Percentiles rank a stretch among this genome's conserved stretches.
Evolutionary conservation across 2,888 invertebrate genomes (phyloP).

Genomic region (Bellardia pandia): DNA sequence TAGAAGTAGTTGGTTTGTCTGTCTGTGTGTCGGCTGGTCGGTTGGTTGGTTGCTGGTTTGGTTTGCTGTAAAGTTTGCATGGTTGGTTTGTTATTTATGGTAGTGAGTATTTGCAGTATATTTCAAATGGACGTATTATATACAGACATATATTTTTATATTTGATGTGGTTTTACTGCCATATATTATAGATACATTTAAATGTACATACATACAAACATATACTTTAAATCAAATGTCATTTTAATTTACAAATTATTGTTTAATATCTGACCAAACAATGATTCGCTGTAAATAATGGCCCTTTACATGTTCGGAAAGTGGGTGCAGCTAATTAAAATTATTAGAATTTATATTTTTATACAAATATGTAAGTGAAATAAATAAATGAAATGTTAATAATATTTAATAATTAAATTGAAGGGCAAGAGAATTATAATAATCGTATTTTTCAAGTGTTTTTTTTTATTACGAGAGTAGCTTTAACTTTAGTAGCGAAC

Average conservation of each 20-base stretch:
- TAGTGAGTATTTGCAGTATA: not conserved
- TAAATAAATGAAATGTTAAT: conserved; percentile 5
- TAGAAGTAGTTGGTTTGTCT: conserved; percentile 24
- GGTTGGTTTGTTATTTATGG: conserved; percentile 22
- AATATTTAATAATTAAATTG: not conserved
- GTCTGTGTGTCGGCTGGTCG: not conserved
- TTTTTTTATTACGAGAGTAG: too few species aligned
- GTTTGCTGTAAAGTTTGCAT: conserved; percentile 1
- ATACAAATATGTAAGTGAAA: not conserved
- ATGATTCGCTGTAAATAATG: conserved; percentile 27
- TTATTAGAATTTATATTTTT: conserved; percentile 6
- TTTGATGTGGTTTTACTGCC: conserved; percentile 33
- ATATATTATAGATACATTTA: not conserved
- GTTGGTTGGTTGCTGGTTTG: conserved; percentile 27
- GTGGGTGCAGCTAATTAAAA: conserved; percentile 57
- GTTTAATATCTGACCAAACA: conserved; percentile 30
- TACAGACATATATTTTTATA: not conserved
- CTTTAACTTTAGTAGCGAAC: too few species aligned
- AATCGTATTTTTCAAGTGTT: too few species aligned
- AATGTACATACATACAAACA: not conserved
- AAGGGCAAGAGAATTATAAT: not conserved
- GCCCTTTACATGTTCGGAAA: conserved; percentile 43
- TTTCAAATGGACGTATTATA: conserved; percentile 4
- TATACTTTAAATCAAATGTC: conserved; percentile 48
- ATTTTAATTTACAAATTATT: conserved; percentile 58